Percentiles rank a stretch among this genome's conserved stretches.
Evolutionary conservation across 2,888 invertebrate genomes (phyloP).

Genomic region (Entomobrya proxima): DNA sequence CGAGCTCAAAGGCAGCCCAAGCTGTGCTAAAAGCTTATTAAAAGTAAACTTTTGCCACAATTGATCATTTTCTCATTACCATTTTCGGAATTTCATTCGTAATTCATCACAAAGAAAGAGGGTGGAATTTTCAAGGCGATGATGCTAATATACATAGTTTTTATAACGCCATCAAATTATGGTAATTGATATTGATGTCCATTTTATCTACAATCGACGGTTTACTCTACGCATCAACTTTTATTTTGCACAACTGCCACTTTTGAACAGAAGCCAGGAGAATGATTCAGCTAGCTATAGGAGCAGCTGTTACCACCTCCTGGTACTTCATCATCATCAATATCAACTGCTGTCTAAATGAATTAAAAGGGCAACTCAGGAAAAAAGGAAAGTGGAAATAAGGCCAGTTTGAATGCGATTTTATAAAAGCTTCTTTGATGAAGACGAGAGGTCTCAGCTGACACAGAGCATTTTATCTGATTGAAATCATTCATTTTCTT

Average conservation of each 20-base stretch:
- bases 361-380: neutral
- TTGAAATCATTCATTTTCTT: conserved; percentile 8
- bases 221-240: too few species aligned
- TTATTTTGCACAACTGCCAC: too few species aligned
- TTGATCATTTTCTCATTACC: neutral
- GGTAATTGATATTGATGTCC: conserved; percentile 37
- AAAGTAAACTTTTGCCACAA: too few species aligned
- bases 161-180: conserved; percentile 9
- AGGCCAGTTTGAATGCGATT: too few species aligned
- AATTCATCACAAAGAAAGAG: neutral
- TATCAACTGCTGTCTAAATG: conserved; percentile 12
- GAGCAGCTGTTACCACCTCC: neutral
- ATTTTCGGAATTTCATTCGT: neutral
- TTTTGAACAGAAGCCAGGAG: too few species aligned
- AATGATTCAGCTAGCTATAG: neutral
- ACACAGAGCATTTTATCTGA: conserved; percentile 17
- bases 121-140: neutral
- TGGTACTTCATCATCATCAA: neutral
- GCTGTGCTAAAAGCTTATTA: too few species aligned
- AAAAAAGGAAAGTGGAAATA: neutral
- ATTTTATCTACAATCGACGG: too few species aligned
- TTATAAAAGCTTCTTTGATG: neutral
- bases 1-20: too few species aligned
- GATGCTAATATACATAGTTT: neutral
- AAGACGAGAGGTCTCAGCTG: neutral